Evolutionary conservation across 2,113 vertebrate species (phyloP).

Genomic region (Ctenodactylus gundi): DNA sequence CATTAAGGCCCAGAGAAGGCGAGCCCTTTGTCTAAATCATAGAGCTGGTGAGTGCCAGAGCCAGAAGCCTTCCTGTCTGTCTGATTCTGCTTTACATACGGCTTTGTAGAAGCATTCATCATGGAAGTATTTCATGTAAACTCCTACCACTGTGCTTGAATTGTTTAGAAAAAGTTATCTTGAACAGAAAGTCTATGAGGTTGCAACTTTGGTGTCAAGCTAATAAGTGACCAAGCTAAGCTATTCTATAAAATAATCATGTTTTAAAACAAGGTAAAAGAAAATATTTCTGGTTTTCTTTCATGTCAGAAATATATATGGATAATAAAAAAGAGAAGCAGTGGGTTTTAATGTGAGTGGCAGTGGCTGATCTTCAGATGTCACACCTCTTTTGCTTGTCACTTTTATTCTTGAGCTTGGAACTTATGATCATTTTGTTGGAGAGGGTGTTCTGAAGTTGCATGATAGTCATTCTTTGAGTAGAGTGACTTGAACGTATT

Average conservation of each 20-base stretch:
- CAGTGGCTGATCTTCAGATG: background rate
- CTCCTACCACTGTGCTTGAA: background rate
- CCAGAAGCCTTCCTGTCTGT: background rate
- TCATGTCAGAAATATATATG: background rate
- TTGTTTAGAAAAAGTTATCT: background rate
- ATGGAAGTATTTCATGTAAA: background rate
- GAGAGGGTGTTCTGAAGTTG: background rate
- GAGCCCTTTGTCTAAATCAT: background rate
- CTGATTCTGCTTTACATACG: background rate
- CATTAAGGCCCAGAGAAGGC: background rate
- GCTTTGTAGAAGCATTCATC: background rate
- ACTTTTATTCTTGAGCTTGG: background rate
- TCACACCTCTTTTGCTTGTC: background rate
- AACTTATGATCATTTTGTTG: background rate
- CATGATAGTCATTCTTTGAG: background rate
- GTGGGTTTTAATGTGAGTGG: background rate
- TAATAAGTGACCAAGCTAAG: background rate
- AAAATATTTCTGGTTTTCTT: background rate
- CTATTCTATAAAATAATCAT: constrained; percentile 18
- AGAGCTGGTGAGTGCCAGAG: rapidly evolving
- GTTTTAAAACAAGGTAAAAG: constrained; percentile 1
- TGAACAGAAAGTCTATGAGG: constrained; percentile 1
- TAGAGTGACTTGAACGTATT: background rate
- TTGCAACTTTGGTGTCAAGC: background rate
- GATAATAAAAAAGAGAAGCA: background rate